A percentile compares a stretch with the other conserved stretches of the same genome.
Conservation (phyloP, 2,797 vertebrate genomes). For the Austrolebias charrua region DNA sequence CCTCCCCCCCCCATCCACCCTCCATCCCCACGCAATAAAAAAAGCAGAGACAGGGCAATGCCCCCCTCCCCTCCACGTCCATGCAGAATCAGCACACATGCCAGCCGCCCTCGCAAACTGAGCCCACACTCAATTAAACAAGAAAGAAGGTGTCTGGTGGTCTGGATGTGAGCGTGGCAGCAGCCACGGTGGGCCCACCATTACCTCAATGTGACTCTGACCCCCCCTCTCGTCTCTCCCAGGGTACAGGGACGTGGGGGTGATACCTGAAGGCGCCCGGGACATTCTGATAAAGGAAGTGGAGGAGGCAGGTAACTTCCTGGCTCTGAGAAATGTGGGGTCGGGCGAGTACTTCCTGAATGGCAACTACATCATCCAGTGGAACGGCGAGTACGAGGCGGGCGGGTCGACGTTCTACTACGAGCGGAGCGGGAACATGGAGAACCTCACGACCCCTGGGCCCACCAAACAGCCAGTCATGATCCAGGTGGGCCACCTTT, state of each 20-base stretch:
- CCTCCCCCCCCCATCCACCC: constrained; percentile 54
- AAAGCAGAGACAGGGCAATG: constrained; percentile 71
- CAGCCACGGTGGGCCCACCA: constrained; percentile 74
- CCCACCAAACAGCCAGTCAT: constrained; percentile 90
- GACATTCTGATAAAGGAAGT: constrained; percentile 91
- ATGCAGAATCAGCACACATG: constrained; percentile 57
- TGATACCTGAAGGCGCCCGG: constrained; percentile 93
- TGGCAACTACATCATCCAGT: constrained; percentile 96
- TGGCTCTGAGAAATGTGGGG: constrained; percentile 85
- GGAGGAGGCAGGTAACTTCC: constrained; percentile 92
- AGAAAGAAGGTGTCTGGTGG: constrained; percentile 67
- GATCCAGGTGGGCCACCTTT: constrained; percentile 86
- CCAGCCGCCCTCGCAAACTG: constrained; percentile 58
- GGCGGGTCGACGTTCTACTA: constrained; percentile 91
- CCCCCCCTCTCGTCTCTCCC: constrained; percentile 49
- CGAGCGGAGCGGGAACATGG: constrained; percentile 89
- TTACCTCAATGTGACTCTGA: constrained; percentile 59
- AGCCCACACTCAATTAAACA: constrained; percentile 76
- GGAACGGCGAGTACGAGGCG: constrained; percentile 94
- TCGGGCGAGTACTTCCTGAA: constrained; percentile 92
- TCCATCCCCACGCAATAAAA: constrained; percentile 69
- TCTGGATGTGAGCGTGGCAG: constrained; percentile 63
- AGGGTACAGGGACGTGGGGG: constrained; percentile 93
- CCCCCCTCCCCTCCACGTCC: constrained; percentile 44
- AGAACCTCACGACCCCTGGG: constrained; percentile 92